These are phyloP conservation scores for Stenurella melanura DNA, from an alignment of 2,888 invertebrate species.

Conservation along the genomic window DNA sequence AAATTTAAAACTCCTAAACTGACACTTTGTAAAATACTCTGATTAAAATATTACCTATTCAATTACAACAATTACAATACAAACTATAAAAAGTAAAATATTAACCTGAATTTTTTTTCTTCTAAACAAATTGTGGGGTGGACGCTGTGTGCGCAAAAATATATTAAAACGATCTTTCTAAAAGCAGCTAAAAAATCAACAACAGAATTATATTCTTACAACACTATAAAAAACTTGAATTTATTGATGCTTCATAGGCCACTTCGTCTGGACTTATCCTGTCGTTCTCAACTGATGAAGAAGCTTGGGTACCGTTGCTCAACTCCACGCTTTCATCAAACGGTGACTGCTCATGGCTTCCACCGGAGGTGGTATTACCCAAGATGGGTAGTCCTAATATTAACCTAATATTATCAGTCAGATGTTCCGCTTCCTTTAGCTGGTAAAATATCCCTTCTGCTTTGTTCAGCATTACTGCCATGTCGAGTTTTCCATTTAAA, in stretches of 20 bases:
- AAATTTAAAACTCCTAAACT: no score
- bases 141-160: neutral
- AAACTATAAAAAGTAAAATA: neutral
- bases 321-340: constrained; percentile 59
- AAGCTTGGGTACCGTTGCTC: constrained; percentile 62
- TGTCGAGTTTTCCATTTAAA: constrained; percentile 88
- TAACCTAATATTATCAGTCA: constrained; percentile 82
- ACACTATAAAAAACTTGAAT: constrained; percentile 75
- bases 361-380: constrained; percentile 49
- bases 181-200: constrained; percentile 25
- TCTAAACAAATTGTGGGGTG: constrained; percentile 13
- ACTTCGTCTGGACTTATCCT: constrained; percentile 74
- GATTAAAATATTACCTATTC: neutral
- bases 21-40: no score
- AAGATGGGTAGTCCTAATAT: constrained; percentile 80
- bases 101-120: neutral
- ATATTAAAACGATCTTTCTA: constrained; percentile 1
- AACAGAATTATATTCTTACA: constrained; percentile 10
- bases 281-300: constrained; percentile 60
- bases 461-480: constrained; percentile 86
- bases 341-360: constrained; percentile 60
- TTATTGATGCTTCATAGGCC: constrained; percentile 77
- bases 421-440: constrained; percentile 81
- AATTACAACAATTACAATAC: neutral
- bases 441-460: constrained; percentile 97